Base-by-base conservation (phyloP, 1,140 invertebrate genomes). In the Brachionus paranguensis region DNA sequence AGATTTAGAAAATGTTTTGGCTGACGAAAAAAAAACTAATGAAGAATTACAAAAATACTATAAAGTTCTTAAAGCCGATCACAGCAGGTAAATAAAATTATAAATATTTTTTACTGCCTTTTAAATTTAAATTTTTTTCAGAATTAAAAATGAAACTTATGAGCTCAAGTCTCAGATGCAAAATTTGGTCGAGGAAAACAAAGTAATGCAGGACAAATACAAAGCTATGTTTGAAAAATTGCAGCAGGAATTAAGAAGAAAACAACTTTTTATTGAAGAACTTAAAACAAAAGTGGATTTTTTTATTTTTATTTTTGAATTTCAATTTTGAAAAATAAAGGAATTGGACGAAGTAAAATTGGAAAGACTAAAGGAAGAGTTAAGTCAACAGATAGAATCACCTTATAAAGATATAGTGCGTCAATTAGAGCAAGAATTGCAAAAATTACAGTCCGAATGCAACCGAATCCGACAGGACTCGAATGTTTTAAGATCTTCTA, bases 401-500 rank as follows among this genome's bases (percentile, higher is more conserved):
- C 84, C 85, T 1, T 89, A 87, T 85, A 85, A 86, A 41, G 88
- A 89, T 17, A 87, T 86, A 64, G 87, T 86, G 37, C 84, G 86
- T 45, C 87, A 86, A 47, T 87, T 88, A 65, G 88, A 88, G 20
- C 72, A 85, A 12, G 88, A 89, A 74, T 84, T 87, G 5, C 88
- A 89, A 78, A 86, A 87, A 41, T 85, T 86, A n/a, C 85, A 86
- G 7, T 85, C 85, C 14, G 84, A 86, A 27, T 86, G 86, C 60
- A 89, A 86, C 74, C 87, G 87, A 83, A 79, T 88, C 8, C 86
- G 87, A 53, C 87, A 89, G 65, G 88, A 89, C 81, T 85, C 87
- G n/a, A 86, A 86, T 60, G 89, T 89, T 83, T 74, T 89, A 27
- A 88, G 88, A 85, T 86, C 88, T 3, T 88, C 89, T 84, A 88